Evolutionary conservation across 2,113 vertebrate genomes (phyloP).

Genomic region (Acanthisitta chloris): DNA sequence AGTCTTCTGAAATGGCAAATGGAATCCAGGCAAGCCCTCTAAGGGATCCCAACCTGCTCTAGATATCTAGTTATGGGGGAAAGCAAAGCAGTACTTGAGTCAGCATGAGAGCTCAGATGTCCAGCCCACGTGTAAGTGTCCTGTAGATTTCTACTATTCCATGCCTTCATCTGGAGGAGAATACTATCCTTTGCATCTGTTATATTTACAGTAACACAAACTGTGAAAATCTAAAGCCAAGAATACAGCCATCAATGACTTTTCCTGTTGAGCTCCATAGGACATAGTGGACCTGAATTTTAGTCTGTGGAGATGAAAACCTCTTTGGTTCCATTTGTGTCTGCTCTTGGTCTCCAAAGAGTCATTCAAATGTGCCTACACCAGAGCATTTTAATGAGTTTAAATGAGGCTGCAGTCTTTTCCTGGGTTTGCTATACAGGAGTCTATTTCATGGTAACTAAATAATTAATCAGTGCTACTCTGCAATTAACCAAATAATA

Average conservation of each 20-base stretch:
- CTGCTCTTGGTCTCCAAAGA: not conserved
- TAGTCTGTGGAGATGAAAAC: not conserved
- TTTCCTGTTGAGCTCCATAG: not conserved
- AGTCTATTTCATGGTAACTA: not conserved
- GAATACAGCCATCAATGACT: not conserved
- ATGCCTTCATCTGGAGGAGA: not conserved
- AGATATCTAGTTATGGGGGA: not conserved
- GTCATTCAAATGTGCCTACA: not conserved
- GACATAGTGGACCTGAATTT: not conserved
- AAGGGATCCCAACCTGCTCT: not conserved
- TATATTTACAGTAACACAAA: not conserved
- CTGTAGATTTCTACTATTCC: not conserved
- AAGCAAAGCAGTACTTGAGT: not conserved
- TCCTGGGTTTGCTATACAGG: not conserved
- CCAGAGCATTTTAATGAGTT: not conserved
- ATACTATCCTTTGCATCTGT: not conserved
- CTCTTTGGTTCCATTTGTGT: not conserved
- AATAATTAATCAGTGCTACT: constrained; percentile 29
- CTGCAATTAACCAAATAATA: constrained; percentile 15
- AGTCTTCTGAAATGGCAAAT: not conserved
- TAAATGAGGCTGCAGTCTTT: not conserved
- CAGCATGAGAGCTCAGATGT: not conserved
- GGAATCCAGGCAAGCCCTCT: not conserved
- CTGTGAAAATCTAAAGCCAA: not conserved
- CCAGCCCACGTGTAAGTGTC: not conserved